Evolutionary conservation across 1,140 invertebrate genomes (phyloP).

Genomic region (Drosophila dunni): DNA sequence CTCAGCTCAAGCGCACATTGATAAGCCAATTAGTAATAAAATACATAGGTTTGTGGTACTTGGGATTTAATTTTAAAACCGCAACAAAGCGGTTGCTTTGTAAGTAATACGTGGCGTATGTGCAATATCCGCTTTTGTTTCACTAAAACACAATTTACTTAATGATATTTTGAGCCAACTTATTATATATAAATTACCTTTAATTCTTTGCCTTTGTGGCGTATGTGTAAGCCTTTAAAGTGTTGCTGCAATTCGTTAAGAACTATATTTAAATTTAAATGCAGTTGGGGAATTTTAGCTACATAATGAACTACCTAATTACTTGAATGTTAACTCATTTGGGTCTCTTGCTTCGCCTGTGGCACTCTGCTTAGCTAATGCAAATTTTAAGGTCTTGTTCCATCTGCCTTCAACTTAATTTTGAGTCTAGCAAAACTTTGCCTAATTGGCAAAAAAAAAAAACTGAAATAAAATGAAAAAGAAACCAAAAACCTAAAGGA

Average conservation of each 20-base stretch:
- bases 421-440: slow-evolving; percentile 56
- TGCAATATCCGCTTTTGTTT: slow-evolving; percentile 11
- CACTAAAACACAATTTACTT: neutral
- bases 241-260: neutral
- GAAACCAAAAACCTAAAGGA: neutral
- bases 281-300: neutral
- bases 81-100: slow-evolving; percentile 54
- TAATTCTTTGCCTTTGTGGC: too few relatives aligned
- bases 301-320: slow-evolving; percentile 71
- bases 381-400: slow-evolving; percentile 52
- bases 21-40: slow-evolving; percentile 66
- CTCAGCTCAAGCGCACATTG: slow-evolving; percentile 45
- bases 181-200: too few relatives aligned
- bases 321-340: slow-evolving; percentile 52
- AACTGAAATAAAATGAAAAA: slow-evolving; percentile 1
- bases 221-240: too few relatives aligned
- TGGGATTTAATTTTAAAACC: slow-evolving; percentile 49
- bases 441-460: slow-evolving; percentile 65
- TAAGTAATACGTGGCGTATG: slow-evolving; percentile 22
- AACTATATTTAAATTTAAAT: neutral
- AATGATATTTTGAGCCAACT: too few relatives aligned
- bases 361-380: slow-evolving; percentile 30
- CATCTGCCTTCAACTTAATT: slow-evolving; percentile 33
- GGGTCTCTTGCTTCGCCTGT: neutral
- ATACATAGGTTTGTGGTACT: slow-evolving; percentile 49